Percentiles rank a stretch among this genome's conserved stretches.
Evolutionary conservation across 2,888 invertebrate genomes (phyloP).

Genomic region (Barypeithes pellucidus): DNA sequence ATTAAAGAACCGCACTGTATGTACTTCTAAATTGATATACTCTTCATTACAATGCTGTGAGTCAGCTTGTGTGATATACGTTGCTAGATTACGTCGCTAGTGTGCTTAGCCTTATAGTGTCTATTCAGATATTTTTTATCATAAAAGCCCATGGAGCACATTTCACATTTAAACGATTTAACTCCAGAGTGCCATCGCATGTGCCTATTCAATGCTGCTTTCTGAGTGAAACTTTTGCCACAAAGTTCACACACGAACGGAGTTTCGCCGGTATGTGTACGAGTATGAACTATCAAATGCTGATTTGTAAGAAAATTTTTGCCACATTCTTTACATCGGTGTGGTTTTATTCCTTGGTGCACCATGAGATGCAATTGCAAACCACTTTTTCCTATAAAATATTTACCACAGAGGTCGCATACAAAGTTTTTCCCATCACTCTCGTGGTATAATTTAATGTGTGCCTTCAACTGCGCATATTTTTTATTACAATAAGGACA

Average conservation of each 20-base stretch:
- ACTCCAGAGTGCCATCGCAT: conserved; percentile 51
- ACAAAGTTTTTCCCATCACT: conserved; percentile 45
- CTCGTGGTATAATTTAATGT: conserved; percentile 36
- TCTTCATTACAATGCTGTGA: too few relatives aligned
- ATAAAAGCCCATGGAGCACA: conserved; percentile 17
- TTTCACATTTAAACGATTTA: conserved; percentile 70
- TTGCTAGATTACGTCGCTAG: too few relatives aligned
- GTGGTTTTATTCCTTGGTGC: conserved; percentile 47
- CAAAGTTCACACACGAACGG: background rate
- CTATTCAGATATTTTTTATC: conserved; percentile 16
- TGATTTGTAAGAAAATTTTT: conserved; percentile 62
- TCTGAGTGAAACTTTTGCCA: conserved; percentile 51
- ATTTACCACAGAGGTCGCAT: conserved; percentile 46
- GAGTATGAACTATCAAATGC: conserved; percentile 60
- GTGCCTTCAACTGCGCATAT: conserved; percentile 1
- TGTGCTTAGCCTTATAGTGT: conserved; percentile 3
- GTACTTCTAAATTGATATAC: too few relatives aligned
- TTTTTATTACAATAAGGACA: conserved; percentile 12
- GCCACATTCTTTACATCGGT: conserved; percentile 57
- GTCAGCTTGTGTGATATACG: too few relatives aligned
- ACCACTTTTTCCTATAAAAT: conserved; percentile 14
- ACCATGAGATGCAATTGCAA: conserved; percentile 50
- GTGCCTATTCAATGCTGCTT: too few relatives aligned
- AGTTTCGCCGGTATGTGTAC: conserved; percentile 74
- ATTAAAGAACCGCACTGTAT: too few relatives aligned